These are phyloP conservation scores for Auanema sp. DNA, from an alignment of 2,888 invertebrate genomes.

Conservation along the genomic window DNA sequence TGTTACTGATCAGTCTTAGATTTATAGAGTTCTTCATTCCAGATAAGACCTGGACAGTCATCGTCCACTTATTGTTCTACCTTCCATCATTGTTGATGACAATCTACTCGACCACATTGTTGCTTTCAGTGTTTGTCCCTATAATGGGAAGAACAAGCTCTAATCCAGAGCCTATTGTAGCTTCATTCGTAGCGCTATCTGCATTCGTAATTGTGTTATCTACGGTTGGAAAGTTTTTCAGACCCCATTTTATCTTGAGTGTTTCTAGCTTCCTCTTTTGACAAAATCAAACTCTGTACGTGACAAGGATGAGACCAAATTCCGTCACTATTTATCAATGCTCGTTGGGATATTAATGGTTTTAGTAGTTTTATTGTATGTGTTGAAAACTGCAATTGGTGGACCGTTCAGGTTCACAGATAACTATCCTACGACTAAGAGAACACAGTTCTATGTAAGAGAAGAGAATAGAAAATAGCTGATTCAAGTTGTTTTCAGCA, in stretches of 20 bases:
- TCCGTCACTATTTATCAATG: slow-evolving; percentile 22
- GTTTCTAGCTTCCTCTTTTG: slow-evolving; percentile 24
- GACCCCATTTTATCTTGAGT: background rate
- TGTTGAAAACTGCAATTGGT: slow-evolving; percentile 29
- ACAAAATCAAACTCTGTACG: slow-evolving; percentile 21
- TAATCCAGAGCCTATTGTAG: slow-evolving; percentile 45
- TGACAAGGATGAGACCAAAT: slow-evolving; percentile 14
- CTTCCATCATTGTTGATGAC: slow-evolving; percentile 42
- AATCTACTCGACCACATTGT: slow-evolving; percentile 43
- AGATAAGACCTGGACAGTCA: slow-evolving; percentile 15
- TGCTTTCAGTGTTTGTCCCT: slow-evolving; percentile 47
- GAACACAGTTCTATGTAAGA: slow-evolving; percentile 52
- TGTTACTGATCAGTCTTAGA: background rate
- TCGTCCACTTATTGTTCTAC: slow-evolving; percentile 26
- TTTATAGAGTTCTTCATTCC: background rate
- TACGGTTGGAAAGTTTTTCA: slow-evolving; percentile 24
- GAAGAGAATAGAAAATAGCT: background rate
- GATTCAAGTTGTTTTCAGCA: slow-evolving; percentile 39
- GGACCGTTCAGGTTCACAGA: slow-evolving; percentile 37
- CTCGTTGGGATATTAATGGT: slow-evolving; percentile 29
- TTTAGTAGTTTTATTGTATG: slow-evolving; percentile 28
- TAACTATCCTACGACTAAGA: slow-evolving; percentile 43
- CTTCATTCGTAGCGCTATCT: slow-evolving; percentile 38
- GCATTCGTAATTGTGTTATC: slow-evolving; percentile 29
- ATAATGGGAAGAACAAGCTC: slow-evolving; percentile 48